Percentiles rank a stretch among this genome's conserved stretches.
Conservation (phyloP, 2,797 vertebrate genomes). For the Arnoldichthys spilopterus region DNA sequence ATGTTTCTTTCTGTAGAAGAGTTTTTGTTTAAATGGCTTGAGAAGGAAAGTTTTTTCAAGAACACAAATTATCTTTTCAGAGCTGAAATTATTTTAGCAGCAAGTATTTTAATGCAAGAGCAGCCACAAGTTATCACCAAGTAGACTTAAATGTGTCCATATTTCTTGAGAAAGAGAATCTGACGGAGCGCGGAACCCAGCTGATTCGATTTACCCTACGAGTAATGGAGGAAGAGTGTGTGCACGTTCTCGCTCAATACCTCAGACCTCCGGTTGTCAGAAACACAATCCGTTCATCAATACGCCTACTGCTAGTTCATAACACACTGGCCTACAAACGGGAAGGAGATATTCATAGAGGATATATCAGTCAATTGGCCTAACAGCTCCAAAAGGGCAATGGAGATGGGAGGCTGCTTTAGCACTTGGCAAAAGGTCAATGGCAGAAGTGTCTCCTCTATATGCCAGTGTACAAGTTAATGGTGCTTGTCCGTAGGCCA, state of each 20-base stretch:
- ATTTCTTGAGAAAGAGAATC: slow-evolving; percentile 37
- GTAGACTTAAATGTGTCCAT: slow-evolving; percentile 33
- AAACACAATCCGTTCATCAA: slow-evolving; percentile 69
- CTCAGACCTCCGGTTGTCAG: slow-evolving; percentile 45
- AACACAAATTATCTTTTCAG: no score
- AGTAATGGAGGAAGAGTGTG: slow-evolving; percentile 50
- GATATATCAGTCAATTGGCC: slow-evolving; percentile 65
- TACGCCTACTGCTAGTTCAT: slow-evolving; percentile 63
- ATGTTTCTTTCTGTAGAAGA: no score
- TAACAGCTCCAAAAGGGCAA: slow-evolving; percentile 49
- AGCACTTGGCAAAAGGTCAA: slow-evolving; percentile 37
- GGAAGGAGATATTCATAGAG: slow-evolving; percentile 70
- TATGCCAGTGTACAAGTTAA: slow-evolving; percentile 18
- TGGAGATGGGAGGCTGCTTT: slow-evolving; percentile 36
- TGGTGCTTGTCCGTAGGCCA: slow-evolving; percentile 33
- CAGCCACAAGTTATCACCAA: slow-evolving; percentile 38
- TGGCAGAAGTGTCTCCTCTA: slow-evolving; percentile 32
- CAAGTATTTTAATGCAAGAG: slow-evolving; percentile 16
- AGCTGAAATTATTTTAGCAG: slow-evolving; percentile 9
- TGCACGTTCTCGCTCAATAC: slow-evolving; percentile 49
- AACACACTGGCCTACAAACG: slow-evolving; percentile 58
- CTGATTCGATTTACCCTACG: slow-evolving; percentile 49
- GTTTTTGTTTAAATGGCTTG: no score
- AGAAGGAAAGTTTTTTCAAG: no score
- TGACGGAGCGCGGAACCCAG: slow-evolving; percentile 21